Conservation (phyloP, 1,140 invertebrate genomes). For the Caerostris darwini region DNA sequence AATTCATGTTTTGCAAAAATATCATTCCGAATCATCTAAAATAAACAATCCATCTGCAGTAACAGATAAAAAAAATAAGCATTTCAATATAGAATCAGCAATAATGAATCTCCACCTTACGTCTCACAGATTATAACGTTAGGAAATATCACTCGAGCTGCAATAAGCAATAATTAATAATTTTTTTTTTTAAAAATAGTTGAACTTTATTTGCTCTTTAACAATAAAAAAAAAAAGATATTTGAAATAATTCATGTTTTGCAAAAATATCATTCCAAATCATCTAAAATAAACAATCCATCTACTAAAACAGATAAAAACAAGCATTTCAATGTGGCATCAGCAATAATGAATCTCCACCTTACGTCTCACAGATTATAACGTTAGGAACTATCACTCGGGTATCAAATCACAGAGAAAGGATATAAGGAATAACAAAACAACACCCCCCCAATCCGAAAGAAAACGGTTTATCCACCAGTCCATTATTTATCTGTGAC, state of each 20-base stretch:
- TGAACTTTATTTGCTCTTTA: no score
- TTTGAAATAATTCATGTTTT: no score
- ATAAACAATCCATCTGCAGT: no score
- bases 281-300: no score
- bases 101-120: slow-evolving; percentile 2
- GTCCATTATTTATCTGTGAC: slow-evolving; percentile 76
- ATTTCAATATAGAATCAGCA: background rate
- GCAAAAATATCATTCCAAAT: no score
- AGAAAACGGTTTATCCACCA: slow-evolving; percentile 33
- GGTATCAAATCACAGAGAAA: background rate
- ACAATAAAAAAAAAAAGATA: no score
- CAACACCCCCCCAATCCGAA: slow-evolving; percentile 34
- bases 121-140: background rate
- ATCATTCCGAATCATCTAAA: no score
- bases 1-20: no score
- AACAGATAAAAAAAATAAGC: no score
- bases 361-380: background rate
- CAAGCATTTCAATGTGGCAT: background rate
- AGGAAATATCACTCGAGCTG: background rate
- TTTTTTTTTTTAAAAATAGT: no score
- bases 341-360: background rate
- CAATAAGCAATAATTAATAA: no score
- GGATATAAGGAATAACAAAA: slow-evolving; percentile 28
- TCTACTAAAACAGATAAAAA: no score
- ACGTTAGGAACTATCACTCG: background rate